A percentile compares a stretch with the other conserved stretches of the same genome.
phyloP scores from a whole-genome alignment of 2,113 vertebrate species.

The Numenius arquata region DNA sequence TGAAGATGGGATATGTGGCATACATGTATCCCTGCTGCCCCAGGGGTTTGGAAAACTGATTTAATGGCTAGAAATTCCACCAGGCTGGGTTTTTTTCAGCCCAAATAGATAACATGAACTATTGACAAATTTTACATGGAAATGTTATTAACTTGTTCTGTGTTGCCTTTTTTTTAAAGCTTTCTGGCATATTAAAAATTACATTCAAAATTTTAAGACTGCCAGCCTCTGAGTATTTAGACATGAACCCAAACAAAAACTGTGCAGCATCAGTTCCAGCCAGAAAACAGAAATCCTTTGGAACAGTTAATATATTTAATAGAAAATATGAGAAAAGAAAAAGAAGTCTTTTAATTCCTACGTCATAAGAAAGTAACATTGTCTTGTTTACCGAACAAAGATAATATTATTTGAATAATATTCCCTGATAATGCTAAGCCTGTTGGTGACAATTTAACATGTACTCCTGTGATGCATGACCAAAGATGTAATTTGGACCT shows the following conservation, averaged over 20 bases:
- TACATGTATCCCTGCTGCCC: not conserved
- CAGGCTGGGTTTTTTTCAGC: not conserved
- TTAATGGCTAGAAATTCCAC: not conserved
- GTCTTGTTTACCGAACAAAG: not conserved
- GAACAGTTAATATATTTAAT: not conserved
- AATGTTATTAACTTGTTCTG: not conserved
- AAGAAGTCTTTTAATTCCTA: not conserved
- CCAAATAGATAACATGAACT: not conserved
- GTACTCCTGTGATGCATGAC: not conserved
- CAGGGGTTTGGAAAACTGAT: not conserved
- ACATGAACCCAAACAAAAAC: not conserved
- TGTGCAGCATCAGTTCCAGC: not conserved
- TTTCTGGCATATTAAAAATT: not conserved
- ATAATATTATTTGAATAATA: not conserved
- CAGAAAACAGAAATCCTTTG: not conserved
- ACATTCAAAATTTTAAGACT: not conserved
- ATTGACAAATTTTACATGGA: not conserved
- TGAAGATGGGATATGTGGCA: rapidly evolving
- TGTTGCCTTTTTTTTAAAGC: not conserved
- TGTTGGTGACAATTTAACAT: not conserved
- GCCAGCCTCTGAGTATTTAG: not conserved
- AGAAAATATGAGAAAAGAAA: not conserved
- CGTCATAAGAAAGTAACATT: not conserved
- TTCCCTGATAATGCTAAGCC: not conserved
- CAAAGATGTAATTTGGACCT: not conserved